Base-by-base conservation (phyloP, 1,140 invertebrate genomes). In the Penaeus japonicus region DNA sequence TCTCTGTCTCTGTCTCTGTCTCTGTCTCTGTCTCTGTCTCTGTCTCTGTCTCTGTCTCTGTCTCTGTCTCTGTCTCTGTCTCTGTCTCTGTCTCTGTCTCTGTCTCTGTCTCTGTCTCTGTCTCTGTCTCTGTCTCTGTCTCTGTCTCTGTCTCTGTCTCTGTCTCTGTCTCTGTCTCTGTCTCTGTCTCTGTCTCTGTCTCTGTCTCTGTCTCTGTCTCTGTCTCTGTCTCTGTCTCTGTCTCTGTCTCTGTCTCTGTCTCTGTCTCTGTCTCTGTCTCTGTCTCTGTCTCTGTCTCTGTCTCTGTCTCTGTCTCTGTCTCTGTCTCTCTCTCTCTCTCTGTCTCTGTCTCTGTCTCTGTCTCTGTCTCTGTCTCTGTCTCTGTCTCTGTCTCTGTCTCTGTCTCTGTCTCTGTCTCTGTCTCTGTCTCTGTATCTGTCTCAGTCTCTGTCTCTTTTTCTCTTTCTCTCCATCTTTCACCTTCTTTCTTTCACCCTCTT, bases 331-430 rank as follows among this genome's bases (percentile, higher is more conserved):
- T 39, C 7, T 39, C 35, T 39, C 35, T 39, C 35, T 39, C 35
- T 39, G 2, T 39, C 35, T 39, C 35, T 39, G 2, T 39, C 35
- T 39, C 35, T 39, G 2, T 39, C 7, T 39, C 35, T 39, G 2
- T 39, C 35, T 39, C 7, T 39, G 2, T 39, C 35, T 39, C 35
- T 39, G 2, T 39, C 35, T 39, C 35, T 39, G 2, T 82, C 47
- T 79, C 80, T 82, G 12, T 24, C 54, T 59, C n/a, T 83, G 54
- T 83, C 80, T 83, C 80, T 83, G 54, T 83, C 54, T 83, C 80
- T 83, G 54, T 83, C 80, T 83, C 80, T 57, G 27, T 57, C 77
- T 79, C 77, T 79, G 15, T 79, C 30, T 53, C 18, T 81, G 4
- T 54, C 22, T 54, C 20, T 54, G 35, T n/a, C 17, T 81, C 47